Evolutionary conservation across 2,113 vertebrate genomes (phyloP).

Genomic region (Dasyprocta punctata): DNA sequence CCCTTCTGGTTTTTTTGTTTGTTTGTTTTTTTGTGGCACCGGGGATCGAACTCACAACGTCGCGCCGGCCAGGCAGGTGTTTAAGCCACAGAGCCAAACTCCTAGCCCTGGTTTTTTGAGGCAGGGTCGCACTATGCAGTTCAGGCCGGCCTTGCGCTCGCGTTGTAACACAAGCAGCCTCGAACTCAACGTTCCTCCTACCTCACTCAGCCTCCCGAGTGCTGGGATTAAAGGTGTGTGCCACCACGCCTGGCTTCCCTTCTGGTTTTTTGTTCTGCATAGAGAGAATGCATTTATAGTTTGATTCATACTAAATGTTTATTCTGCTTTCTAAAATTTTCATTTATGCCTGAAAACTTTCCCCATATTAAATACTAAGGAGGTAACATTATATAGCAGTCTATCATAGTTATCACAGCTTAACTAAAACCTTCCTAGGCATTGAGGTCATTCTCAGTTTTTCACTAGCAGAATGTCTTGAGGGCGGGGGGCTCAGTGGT

Average conservation of each 20-base stretch:
- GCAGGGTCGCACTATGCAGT: no score
- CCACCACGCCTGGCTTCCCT: no score
- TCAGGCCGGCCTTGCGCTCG: no score
- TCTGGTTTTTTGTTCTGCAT: background rate
- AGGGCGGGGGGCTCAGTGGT: background rate
- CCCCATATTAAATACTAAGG: background rate
- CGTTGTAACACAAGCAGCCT: no score
- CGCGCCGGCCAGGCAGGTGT: no score
- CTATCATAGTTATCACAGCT: background rate
- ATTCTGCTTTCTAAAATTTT: background rate
- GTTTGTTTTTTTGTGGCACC: no score
- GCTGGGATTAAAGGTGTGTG: no score
- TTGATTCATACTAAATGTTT: background rate
- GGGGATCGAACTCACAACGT: no score
- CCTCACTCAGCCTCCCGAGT: no score
- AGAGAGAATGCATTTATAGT: background rate
- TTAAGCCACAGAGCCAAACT: no score
- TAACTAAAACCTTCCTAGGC: background rate
- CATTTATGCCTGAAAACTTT: background rate
- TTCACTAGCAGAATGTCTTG: background rate
- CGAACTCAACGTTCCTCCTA: no score
- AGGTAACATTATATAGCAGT: background rate
- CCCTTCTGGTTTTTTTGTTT: constrained; percentile 32
- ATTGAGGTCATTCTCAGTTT: background rate
- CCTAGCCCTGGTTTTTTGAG: no score